Percentiles rank a stretch among this genome's conserved stretches.
Conservation (phyloP, 2,797 vertebrate species). For the Cephalopachus bancanus region DNA sequence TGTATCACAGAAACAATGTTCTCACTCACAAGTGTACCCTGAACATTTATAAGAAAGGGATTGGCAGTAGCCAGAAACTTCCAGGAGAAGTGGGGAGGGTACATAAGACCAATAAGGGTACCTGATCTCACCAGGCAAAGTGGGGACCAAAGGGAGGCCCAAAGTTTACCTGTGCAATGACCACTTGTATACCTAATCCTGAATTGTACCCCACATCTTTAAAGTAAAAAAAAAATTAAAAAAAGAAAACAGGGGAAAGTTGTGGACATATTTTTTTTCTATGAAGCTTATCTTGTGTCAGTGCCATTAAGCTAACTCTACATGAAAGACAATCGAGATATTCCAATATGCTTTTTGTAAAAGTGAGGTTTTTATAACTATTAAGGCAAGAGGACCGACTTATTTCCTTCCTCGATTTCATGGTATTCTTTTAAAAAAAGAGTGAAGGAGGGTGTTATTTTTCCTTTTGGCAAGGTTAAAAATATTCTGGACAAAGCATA, state of each 20-base stretch:
- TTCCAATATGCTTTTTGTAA: background rate
- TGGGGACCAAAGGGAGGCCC: too few relatives aligned
- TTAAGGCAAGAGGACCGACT: background rate
- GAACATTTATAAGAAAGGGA: too few relatives aligned
- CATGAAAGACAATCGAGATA: background rate
- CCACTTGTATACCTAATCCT: too few relatives aligned
- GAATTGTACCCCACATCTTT: too few relatives aligned
- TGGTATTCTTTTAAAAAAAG: background rate
- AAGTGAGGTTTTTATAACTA: slow-evolving; percentile 28
- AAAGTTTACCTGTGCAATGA: too few relatives aligned
- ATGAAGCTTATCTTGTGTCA: background rate
- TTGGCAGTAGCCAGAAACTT: too few relatives aligned
- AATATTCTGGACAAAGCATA: background rate
- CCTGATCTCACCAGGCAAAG: too few relatives aligned
- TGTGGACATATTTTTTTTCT: background rate
- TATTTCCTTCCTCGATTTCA: slow-evolving; percentile 48
- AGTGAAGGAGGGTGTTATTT: background rate
- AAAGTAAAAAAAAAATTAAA: too few relatives aligned
- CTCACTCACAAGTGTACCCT: too few relatives aligned
- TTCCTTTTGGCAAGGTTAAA: slow-evolving; percentile 48
- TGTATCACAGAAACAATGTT: too few relatives aligned
- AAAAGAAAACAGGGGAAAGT: background rate
- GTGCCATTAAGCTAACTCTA: background rate
- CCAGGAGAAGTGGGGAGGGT: too few relatives aligned
- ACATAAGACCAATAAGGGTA: too few relatives aligned